Percentiles rank a stretch among this genome's conserved stretches.
These are phyloP conservation scores for Callyntrura sp. DNA, from an alignment of 2,888 invertebrate species.

Conservation along the genomic window DNA sequence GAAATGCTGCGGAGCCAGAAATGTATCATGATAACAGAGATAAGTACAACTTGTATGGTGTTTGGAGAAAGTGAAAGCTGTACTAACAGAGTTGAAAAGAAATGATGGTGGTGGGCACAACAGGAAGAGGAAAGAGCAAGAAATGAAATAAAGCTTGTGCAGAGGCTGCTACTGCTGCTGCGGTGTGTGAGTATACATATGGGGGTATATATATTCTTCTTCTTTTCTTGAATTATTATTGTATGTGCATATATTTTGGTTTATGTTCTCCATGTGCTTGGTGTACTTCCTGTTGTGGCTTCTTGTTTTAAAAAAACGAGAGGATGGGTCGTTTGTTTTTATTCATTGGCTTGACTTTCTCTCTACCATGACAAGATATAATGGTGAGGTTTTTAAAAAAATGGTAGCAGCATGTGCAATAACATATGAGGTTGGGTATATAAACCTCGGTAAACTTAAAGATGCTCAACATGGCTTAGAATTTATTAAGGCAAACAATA, in stretches of 20 bases:
- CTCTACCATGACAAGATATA: neutral
- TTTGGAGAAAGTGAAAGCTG: slow-evolving; percentile 37
- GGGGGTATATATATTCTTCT: neutral
- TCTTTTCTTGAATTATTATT: too few species aligned
- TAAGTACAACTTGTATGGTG: slow-evolving; percentile 39
- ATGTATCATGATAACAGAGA: slow-evolving; percentile 54
- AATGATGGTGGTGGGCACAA: neutral
- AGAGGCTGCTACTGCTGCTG: neutral
- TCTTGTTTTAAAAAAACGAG: neutral
- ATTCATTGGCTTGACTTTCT: slow-evolving; percentile 22
- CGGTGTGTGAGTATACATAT: too few species aligned
- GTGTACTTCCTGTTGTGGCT: slow-evolving; percentile 27
- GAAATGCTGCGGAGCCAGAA: neutral
- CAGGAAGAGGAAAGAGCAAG: slow-evolving; percentile 38
- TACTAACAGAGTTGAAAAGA: too few species aligned
- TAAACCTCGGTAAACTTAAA: too few species aligned
- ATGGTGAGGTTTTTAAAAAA: neutral
- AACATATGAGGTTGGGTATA: too few species aligned
- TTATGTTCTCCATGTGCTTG: too few species aligned
- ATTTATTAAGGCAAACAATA: too few species aligned
- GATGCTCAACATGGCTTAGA: neutral
- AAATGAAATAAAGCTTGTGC: slow-evolving; percentile 51
- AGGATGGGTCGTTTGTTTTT: slow-evolving; percentile 1
- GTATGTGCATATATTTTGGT: too few species aligned
- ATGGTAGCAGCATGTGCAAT: neutral